Percentiles rank a stretch among this genome's conserved stretches.
phyloP scores from a whole-genome alignment of 2,888 invertebrate genomes.

The Polydrusus cervinus region DNA sequence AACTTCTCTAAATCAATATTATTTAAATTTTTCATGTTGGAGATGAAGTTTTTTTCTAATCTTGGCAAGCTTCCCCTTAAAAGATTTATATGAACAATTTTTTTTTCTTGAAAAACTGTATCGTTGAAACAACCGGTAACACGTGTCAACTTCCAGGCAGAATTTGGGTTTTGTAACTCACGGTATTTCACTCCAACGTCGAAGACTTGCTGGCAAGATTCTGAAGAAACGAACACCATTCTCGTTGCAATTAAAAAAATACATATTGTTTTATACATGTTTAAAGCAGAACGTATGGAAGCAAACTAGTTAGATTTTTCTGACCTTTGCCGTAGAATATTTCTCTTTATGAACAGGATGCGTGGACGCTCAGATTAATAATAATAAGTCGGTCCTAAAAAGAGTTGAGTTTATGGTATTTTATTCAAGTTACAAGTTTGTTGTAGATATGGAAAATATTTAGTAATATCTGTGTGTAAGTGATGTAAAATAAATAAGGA shows the following conservation, averaged over 20 bases:
- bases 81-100: background rate
- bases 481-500: too few species aligned
- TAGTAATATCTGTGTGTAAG: too few species aligned
- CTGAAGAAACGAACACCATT: background rate
- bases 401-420: too few species aligned
- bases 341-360: background rate
- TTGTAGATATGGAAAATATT: too few species aligned
- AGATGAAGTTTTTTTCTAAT: constrained; percentile 11
- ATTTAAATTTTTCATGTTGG: background rate
- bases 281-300: background rate
- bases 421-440: too few species aligned
- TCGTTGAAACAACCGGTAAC: constrained; percentile 10
- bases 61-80: background rate
- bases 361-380: too few species aligned
- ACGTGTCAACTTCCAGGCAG: background rate
- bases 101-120: background rate
- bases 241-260: background rate
- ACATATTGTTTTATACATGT: background rate
- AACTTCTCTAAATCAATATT: background rate
- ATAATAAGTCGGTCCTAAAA: too few species aligned
- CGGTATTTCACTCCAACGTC: background rate
- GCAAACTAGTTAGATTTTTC: background rate
- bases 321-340: background rate
- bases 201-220: background rate
- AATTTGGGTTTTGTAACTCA: background rate